Evolutionary conservation across 2,797 vertebrate genomes (phyloP), one percentile per base, ranked within the genome.

Genomic region (Labeo calbasu): DNA sequence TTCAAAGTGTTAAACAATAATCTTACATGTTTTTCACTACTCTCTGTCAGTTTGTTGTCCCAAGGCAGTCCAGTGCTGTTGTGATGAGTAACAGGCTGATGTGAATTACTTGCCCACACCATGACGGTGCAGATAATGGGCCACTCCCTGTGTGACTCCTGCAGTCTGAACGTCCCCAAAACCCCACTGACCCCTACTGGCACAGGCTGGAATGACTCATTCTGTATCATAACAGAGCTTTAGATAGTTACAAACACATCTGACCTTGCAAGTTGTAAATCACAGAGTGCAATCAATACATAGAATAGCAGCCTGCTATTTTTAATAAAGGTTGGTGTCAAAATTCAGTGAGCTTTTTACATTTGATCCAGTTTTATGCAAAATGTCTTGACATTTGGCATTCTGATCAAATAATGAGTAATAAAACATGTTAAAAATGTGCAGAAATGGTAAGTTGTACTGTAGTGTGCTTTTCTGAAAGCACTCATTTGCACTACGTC

Each of bases 131-230:
- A 59, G 85, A 82, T 71, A 17, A 32, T 25, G 57, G 55, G 81
- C 87, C 87, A 85, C 87, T 84, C 87, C 87, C 85, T 83, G 77
- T 83, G 77, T 57, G 76, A 65, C 53, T 76, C 46, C 80, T 73
- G 53, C 59, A 23, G 70, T 50, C 72, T 78, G 76, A 75, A 85
- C 77, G 81, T 86, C 63, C 61, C 17, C 61, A 51, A 59, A 53
- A n/a, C 66, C 82, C 68, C 70, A 77, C 86, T 89, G 88, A 84
- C 88, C 86, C 23, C 88, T 89, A 78, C 82, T 87, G 88, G 86
- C 72, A 75, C 23, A 63, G 43, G 7, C 68, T 50, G 68, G 68
- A 79, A 86, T 86, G 48, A 85, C 85, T 85, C 53, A 66, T 40
- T 72, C 36, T 72, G 82, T 48, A 72, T 69, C 68, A 61, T 46